Conservation (phyloP, 1,140 invertebrate genomes). For the Diorhabda carinulata region DNA sequence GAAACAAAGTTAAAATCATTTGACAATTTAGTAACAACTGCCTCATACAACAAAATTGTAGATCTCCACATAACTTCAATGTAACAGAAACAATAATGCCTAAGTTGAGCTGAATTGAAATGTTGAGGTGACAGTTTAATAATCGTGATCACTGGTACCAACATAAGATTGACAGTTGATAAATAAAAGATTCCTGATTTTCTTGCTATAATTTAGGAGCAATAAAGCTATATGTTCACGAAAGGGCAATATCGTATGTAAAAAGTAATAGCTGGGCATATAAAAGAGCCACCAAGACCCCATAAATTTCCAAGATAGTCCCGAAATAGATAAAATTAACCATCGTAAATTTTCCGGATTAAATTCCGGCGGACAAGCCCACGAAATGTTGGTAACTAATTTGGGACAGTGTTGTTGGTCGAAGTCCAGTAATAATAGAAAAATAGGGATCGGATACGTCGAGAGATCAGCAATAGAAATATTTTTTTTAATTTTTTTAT, state of each 20-base stretch:
- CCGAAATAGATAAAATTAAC: conserved; percentile 10
- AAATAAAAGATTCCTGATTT: too few relatives aligned
- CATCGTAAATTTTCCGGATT: conserved; percentile 11
- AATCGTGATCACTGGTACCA: too few relatives aligned
- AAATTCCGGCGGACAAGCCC: conserved; percentile 2
- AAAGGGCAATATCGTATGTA: not conserved
- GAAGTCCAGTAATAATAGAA: conserved; percentile 3
- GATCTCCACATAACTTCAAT: too few relatives aligned
- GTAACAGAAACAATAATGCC: too few relatives aligned
- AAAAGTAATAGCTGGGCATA: not conserved
- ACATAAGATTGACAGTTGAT: too few relatives aligned
- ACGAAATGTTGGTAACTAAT: not conserved
- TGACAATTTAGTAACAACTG: too few relatives aligned
- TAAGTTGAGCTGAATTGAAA: too few relatives aligned
- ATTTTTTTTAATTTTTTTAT: too few relatives aligned
- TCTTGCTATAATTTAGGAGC: not conserved
- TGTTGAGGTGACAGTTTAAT: too few relatives aligned
- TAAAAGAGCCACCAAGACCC: not conserved
- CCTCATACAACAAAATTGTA: too few relatives aligned
- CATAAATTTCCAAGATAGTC: conserved; percentile 4
- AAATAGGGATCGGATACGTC: not conserved
- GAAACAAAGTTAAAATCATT: too few relatives aligned
- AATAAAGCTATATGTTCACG: not conserved
- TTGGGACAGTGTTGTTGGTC: conserved; percentile 4
- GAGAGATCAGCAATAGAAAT: too few relatives aligned